phyloP scores from a whole-genome alignment of 2,888 invertebrate genomes.

The Pyralis farinalis region DNA sequence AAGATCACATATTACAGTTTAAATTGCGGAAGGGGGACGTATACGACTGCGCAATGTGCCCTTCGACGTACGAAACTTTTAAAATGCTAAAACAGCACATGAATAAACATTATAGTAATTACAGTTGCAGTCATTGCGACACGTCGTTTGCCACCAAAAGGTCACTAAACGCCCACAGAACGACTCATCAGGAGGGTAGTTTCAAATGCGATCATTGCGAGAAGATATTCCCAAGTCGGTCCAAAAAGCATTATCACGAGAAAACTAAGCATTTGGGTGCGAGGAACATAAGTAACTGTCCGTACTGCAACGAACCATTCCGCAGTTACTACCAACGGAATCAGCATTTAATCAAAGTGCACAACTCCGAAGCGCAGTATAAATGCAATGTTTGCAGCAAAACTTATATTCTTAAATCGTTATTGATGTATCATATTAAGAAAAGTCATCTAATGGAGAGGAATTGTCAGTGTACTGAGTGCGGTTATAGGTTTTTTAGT shows the following conservation, averaged over 20 bases:
- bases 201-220: constrained; percentile 65
- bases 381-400: constrained; percentile 65
- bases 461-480: constrained; percentile 70
- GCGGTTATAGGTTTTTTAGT: constrained; percentile 73
- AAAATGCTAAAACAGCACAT: constrained; percentile 70
- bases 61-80: constrained; percentile 60
- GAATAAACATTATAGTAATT: constrained; percentile 63
- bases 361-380: constrained; percentile 61
- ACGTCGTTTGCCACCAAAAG: constrained; percentile 54
- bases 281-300: constrained; percentile 59
- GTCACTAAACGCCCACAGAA: constrained; percentile 48
- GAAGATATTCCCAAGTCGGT: constrained; percentile 50
- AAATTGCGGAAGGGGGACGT: constrained; percentile 57
- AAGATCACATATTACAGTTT: constrained; percentile 60
- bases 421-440: constrained; percentile 64
- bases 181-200: constrained; percentile 54
- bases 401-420: constrained; percentile 51
- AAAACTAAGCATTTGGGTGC: constrained; percentile 62
- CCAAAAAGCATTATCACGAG: constrained; percentile 61
- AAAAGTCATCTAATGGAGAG: constrained; percentile 70
- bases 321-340: constrained; percentile 65
- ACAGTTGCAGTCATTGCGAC: constrained; percentile 50
- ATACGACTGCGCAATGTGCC: constrained; percentile 57
- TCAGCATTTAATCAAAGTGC: constrained; percentile 62
- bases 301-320: constrained; percentile 56